Percentiles rank a stretch among this genome's conserved stretches.
Evolutionary conservation across 2,888 invertebrate species (phyloP).

Genomic region (Arenicola marina): DNA sequence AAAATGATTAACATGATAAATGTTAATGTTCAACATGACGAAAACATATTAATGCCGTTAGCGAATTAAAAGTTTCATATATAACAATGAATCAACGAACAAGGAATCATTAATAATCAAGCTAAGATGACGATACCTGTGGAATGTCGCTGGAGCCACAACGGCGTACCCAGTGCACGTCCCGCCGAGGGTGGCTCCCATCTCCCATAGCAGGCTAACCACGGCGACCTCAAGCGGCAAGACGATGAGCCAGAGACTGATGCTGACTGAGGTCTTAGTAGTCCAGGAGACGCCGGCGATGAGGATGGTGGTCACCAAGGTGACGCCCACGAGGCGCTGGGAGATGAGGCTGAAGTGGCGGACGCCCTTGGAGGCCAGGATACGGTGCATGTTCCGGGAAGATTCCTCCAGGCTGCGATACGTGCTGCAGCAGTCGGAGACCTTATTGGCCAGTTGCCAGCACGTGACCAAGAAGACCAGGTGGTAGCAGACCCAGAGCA

Average conservation of each 20-base stretch:
- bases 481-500: constrained; percentile 56
- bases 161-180: constrained; percentile 59
- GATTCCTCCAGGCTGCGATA: constrained; percentile 17
- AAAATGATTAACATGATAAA: no score
- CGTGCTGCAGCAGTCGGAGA: constrained; percentile 49
- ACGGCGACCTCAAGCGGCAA: constrained; percentile 52
- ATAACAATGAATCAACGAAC: no score
- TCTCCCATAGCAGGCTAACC: constrained; percentile 51
- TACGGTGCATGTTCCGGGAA: constrained; percentile 44
- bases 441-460: constrained; percentile 55
- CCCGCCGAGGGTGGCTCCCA: constrained; percentile 57
- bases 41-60: no score
- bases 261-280: constrained; percentile 49
- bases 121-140: no score
- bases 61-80: no score
- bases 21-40: no score
- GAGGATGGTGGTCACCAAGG: constrained; percentile 47
- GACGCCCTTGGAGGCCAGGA: constrained; percentile 58
- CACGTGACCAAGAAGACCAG: constrained; percentile 48
- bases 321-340: constrained; percentile 48
- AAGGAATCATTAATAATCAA: not conserved
- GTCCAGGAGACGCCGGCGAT: constrained; percentile 52
- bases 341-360: constrained; percentile 59
- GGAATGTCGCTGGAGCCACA: constrained; percentile 54
- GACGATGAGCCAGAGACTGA: constrained; percentile 46